Percentiles rank a stretch among this genome's conserved stretches.
Evolutionary conservation across 2,888 invertebrate species (phyloP).

Genomic region (Automeris io): DNA sequence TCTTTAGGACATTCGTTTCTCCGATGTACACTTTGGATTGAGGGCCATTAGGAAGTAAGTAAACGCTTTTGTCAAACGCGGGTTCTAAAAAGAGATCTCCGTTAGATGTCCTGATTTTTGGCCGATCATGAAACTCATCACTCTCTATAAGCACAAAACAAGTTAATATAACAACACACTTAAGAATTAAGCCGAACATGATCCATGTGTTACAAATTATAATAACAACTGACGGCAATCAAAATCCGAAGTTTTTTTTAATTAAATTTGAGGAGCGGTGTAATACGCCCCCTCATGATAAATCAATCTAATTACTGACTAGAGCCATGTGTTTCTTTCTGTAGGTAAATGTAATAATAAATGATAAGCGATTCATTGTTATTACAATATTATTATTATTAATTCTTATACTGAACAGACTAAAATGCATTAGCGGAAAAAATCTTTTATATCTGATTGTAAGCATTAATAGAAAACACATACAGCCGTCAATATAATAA

Average conservation of each 20-base stretch:
- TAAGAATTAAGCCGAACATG: constrained; percentile 34
- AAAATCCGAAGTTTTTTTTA: background rate
- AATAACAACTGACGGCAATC: background rate
- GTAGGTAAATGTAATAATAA: too few species aligned
- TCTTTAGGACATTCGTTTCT: constrained; percentile 78
- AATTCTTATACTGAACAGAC: too few species aligned
- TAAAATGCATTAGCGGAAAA: too few species aligned
- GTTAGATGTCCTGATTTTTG: constrained; percentile 74
- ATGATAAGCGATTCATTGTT: too few species aligned
- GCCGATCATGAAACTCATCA: constrained; percentile 80
- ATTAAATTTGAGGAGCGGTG: background rate
- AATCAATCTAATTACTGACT: background rate
- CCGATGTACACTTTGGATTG: constrained; percentile 83
- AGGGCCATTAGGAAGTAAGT: constrained; percentile 81
- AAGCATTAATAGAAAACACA: too few species aligned
- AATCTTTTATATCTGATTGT: too few species aligned
- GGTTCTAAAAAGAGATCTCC: constrained; percentile 90
- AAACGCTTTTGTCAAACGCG: constrained; percentile 86
- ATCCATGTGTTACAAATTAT: constrained; percentile 22
- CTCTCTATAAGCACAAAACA: constrained; percentile 37
- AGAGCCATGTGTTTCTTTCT: background rate
- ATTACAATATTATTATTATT: too few species aligned
- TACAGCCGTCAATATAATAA: too few species aligned
- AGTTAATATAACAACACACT: constrained; percentile 29
- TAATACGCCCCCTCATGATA: background rate